Percentiles rank a stretch among this genome's conserved stretches.
Conservation (phyloP, 2,888 invertebrate species). For the Mylabris sibirica region DNA sequence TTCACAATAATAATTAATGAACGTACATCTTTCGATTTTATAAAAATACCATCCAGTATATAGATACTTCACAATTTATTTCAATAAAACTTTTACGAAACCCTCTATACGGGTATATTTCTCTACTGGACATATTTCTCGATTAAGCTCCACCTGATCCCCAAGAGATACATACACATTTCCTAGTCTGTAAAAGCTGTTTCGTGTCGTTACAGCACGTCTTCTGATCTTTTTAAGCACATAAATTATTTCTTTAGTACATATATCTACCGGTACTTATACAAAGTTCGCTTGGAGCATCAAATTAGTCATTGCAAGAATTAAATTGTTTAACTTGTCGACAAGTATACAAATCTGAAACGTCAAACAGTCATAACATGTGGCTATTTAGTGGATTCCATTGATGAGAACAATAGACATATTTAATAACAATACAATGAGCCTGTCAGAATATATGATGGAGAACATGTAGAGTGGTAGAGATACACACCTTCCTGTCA, state of each 20-base stretch:
- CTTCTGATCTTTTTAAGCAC: constrained; percentile 26
- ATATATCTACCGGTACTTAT: neutral
- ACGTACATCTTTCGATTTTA: constrained; percentile 21
- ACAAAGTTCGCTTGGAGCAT: neutral
- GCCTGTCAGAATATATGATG: constrained; percentile 36
- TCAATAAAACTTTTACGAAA: constrained; percentile 40
- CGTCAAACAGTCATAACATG: constrained; percentile 19
- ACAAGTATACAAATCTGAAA: constrained; percentile 5
- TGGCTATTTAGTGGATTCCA: constrained; percentile 26
- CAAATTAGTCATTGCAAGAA: constrained; percentile 24
- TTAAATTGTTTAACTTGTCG: constrained; percentile 22
- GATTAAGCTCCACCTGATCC: constrained; percentile 41
- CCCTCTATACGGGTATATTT: constrained; percentile 37
- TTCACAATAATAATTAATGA: constrained; percentile 29
- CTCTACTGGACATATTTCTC: constrained; percentile 43
- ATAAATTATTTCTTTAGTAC: constrained; percentile 27
- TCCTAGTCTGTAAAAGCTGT: constrained; percentile 37
- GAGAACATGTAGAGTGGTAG: constrained; percentile 36
- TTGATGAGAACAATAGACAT: constrained; percentile 37
- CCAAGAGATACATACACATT: constrained; percentile 37
- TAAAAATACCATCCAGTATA: constrained; percentile 18
- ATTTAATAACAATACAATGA: constrained; percentile 41
- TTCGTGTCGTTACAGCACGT: constrained; percentile 41
- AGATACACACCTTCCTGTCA: constrained; percentile 41
- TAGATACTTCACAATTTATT: constrained; percentile 40